Evolutionary conservation across 2,797 vertebrate genomes (phyloP).

Genomic region (Pagetopsis macropterus): DNA sequence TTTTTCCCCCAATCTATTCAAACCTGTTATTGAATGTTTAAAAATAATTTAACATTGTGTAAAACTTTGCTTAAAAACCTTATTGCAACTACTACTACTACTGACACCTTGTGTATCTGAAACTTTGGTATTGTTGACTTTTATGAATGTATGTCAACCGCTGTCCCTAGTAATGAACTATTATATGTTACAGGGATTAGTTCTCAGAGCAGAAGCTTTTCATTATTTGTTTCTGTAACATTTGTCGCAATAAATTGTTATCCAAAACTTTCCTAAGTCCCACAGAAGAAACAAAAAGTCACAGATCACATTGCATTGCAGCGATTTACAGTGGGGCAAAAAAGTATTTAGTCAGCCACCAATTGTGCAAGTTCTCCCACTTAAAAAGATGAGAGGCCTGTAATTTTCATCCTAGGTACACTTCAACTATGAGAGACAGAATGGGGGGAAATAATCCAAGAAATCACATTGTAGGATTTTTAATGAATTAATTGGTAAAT

Average conservation of each 20-base stretch:
- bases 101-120: neutral
- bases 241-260: neutral
- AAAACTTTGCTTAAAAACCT: no score
- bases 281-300: slow-evolving; percentile 1
- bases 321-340: neutral
- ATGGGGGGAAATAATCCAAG: no score
- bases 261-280: neutral
- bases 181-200: neutral
- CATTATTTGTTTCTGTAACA: neutral
- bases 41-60: no score
- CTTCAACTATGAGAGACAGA: no score
- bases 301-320: neutral
- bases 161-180: neutral
- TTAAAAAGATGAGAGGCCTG: no score
- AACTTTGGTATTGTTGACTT: slow-evolving; percentile 3
- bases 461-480: no score
- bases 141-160: neutral
- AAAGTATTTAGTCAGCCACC: no score
- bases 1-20: no score
- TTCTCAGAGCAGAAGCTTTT: neutral
- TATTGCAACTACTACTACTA: neutral
- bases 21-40: no score
- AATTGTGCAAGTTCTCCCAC: no score
- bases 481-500: no score
- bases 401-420: no score